Conservation (phyloP, 2,797 vertebrate species). For the Anableps anableps region DNA sequence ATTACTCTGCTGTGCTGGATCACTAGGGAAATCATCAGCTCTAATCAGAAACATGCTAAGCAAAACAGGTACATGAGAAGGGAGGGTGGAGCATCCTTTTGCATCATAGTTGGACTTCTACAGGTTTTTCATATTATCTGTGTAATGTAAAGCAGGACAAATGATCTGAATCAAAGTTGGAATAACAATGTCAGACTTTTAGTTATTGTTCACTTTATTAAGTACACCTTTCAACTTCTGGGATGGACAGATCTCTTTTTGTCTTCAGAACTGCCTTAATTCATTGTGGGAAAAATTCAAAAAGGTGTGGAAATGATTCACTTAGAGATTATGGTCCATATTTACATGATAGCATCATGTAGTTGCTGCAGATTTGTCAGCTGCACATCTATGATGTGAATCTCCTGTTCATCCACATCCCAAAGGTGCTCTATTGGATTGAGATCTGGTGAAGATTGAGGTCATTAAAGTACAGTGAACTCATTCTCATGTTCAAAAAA, state of each 20-base stretch:
- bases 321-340: background rate
- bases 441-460: background rate
- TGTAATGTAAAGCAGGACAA: background rate
- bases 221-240: background rate
- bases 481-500: background rate
- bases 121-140: conserved; percentile 4
- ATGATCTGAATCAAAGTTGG: background rate
- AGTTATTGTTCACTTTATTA: background rate
- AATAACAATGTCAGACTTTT: background rate
- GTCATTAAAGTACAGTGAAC: background rate
- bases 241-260: background rate
- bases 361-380: background rate
- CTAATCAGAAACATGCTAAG: conserved; percentile 80
- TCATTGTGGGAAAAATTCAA: background rate
- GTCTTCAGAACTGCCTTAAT: background rate
- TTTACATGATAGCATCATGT: background rate
- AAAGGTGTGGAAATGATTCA: background rate
- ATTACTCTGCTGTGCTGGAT: conserved; percentile 57
- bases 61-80: conserved; percentile 17
- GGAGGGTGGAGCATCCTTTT: conserved; percentile 28
- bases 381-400: background rate
- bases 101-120: conserved; percentile 23
- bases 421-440: background rate
- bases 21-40: conserved; percentile 71
- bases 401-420: background rate